Percentiles rank a stretch among this genome's conserved stretches.
phyloP scores from a whole-genome alignment of 1,140 invertebrate species.

The Anagrus nilaparvatae region DNA sequence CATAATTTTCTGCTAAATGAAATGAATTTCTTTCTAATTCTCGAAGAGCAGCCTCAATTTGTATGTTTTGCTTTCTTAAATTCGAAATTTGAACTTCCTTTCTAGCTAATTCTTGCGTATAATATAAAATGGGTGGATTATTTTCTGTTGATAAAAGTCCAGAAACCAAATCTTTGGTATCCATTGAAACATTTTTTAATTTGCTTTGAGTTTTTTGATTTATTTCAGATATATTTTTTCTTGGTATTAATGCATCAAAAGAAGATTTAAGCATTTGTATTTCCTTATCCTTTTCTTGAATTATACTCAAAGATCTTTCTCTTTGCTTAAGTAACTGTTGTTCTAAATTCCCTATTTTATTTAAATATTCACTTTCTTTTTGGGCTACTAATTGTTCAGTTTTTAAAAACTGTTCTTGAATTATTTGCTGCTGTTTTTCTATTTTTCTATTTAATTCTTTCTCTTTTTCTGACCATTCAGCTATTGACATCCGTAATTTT shows the following conservation, averaged over 20 bases:
- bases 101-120: constrained; percentile 71
- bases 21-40: constrained; percentile 51
- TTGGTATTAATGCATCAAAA: constrained; percentile 44
- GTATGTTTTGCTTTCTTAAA: constrained; percentile 60
- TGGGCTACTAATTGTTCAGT: constrained; percentile 28
- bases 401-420: constrained; percentile 44
- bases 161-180: constrained; percentile 27
- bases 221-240: constrained; percentile 18
- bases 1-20: constrained; percentile 46
- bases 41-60: constrained; percentile 56
- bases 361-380: constrained; percentile 45
- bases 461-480: constrained; percentile 50
- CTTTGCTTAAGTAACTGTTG: constrained; percentile 68
- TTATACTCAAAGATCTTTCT: constrained; percentile 60
- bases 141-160: constrained; percentile 36
- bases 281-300: constrained; percentile 74
- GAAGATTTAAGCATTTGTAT: constrained; percentile 54
- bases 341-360: constrained; percentile 53
- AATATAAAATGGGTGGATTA: constrained; percentile 68
- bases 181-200: constrained; percentile 17
- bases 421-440: constrained; percentile 38
- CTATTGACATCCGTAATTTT: constrained; percentile 49
- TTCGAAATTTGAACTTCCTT: constrained; percentile 69
- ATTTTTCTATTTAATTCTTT: constrained; percentile 43
- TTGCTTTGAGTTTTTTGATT: constrained; percentile 13